Percentiles rank a stretch among this genome's conserved stretches.
These are phyloP conservation scores for Macrobrachium nipponense DNA, from an alignment of 1,140 invertebrate species.

Conservation along the genomic window DNA sequence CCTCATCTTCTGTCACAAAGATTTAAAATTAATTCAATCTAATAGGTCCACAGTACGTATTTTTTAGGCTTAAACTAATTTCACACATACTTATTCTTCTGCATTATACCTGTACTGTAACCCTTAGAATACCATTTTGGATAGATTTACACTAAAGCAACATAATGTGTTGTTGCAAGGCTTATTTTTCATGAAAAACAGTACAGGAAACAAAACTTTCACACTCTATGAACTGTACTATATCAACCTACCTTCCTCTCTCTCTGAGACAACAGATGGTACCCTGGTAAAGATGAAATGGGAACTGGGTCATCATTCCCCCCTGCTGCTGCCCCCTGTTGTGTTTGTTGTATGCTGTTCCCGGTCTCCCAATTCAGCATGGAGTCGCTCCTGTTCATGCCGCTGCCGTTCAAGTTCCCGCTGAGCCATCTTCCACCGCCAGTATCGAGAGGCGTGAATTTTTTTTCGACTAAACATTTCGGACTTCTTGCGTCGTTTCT, in stretches of 20 bases:
- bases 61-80: no score
- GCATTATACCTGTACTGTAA: no score
- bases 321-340: constrained; percentile 47
- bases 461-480: constrained; percentile 64
- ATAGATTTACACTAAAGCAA: no score
- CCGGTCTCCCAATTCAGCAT: constrained; percentile 38
- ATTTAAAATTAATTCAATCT: no score
- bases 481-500: constrained; percentile 65
- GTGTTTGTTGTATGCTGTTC: constrained; percentile 47
- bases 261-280: constrained; percentile 56
- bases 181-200: no score
- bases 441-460: constrained; percentile 64
- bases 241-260: constrained; percentile 59
- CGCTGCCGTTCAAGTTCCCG: constrained; percentile 64
- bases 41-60: no score
- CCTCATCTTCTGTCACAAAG: no score
- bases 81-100: no score
- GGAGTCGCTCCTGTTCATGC: constrained; percentile 55
- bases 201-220: background rate
- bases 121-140: no score
- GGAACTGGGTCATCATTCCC: constrained; percentile 55
- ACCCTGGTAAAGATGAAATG: constrained; percentile 60
- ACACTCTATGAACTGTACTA: no score
- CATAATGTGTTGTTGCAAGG: background rate
- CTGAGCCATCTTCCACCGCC: constrained; percentile 65